phyloP scores from a whole-genome alignment of 2,113 vertebrate species.

The Urocynchramus pylzowi region DNA sequence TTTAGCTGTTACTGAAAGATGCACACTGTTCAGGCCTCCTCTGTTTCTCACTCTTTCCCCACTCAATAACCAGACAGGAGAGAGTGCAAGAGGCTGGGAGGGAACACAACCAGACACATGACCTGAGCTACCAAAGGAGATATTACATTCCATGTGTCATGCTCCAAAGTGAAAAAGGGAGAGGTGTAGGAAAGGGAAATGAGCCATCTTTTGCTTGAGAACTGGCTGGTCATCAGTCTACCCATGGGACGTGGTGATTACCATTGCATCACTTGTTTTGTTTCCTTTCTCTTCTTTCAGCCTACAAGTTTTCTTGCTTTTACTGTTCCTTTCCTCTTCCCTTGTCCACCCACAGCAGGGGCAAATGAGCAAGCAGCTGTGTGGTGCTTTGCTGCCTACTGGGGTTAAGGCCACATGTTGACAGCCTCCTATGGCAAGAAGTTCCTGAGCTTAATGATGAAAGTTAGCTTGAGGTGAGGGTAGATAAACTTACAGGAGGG shows the following conservation, averaged over 20 bases:
- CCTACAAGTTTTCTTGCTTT: neutral
- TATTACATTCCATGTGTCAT: rapidly evolving
- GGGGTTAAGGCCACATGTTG: neutral
- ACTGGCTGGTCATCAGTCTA: neutral
- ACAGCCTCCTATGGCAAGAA: neutral
- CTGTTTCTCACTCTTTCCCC: neutral
- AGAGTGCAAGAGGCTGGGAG: neutral
- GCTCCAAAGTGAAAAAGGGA: neutral
- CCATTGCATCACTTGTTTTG: neutral
- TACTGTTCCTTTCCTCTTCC: neutral
- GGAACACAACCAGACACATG: neutral
- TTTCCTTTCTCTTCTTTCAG: neutral
- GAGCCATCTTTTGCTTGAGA: neutral
- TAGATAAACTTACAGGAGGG: neutral
- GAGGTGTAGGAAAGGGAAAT: neutral
- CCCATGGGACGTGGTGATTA: neutral
- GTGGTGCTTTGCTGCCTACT: neutral
- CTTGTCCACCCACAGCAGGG: neutral
- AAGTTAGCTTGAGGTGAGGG: neutral
- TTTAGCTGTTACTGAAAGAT: neutral
- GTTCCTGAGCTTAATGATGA: neutral
- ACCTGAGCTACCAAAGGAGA: neutral
- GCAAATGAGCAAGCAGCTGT: neutral
- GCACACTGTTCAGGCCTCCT: neutral
- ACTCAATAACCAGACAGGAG: neutral